Evolutionary conservation across 2,888 invertebrate genomes (phyloP).

Genomic region (Mesoligia furuncula): DNA sequence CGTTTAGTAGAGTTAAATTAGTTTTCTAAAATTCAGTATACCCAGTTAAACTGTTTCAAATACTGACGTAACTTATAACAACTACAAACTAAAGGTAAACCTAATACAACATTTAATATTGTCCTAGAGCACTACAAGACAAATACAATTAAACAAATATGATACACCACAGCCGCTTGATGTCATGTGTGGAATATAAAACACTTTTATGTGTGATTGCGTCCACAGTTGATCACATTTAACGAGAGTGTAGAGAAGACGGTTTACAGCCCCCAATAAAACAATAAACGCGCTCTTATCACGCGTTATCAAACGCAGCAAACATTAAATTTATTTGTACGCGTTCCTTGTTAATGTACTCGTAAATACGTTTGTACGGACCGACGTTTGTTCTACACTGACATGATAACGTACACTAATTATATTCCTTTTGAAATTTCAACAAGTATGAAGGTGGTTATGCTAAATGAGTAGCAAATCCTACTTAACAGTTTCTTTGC

Average conservation of each 20-base stretch:
- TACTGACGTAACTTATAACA: background rate
- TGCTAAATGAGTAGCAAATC: conserved; percentile 32
- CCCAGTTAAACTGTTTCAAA: background rate
- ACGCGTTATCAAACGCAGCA: conserved; percentile 84
- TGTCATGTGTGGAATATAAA: conserved; percentile 63
- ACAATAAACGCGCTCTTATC: conserved; percentile 88
- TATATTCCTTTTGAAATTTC: conserved; percentile 47
- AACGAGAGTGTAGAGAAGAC: conserved; percentile 69
- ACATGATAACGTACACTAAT: conserved; percentile 76
- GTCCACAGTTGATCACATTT: conserved; percentile 69
- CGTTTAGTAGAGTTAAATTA: background rate
- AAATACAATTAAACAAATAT: conserved; percentile 62
- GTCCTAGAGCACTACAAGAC: conserved; percentile 31
- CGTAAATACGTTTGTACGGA: conserved; percentile 81
- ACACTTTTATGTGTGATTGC: conserved; percentile 74
- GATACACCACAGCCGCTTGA: conserved; percentile 39
- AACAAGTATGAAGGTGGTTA: conserved; percentile 6
- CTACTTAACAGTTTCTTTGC: background rate
- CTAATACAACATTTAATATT: conserved; percentile 24
- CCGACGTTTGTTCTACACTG: conserved; percentile 83
- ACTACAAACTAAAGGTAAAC: conserved; percentile 8
- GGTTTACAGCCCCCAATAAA: conserved; percentile 85
- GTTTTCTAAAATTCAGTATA: background rate
- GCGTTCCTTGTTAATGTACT: conserved; percentile 76
- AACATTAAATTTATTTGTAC: conserved; percentile 87